Evolutionary conservation across 2,888 invertebrate genomes (phyloP), one percentile per base, ranked within the genome.

Genomic region (Dasypolia templi): DNA sequence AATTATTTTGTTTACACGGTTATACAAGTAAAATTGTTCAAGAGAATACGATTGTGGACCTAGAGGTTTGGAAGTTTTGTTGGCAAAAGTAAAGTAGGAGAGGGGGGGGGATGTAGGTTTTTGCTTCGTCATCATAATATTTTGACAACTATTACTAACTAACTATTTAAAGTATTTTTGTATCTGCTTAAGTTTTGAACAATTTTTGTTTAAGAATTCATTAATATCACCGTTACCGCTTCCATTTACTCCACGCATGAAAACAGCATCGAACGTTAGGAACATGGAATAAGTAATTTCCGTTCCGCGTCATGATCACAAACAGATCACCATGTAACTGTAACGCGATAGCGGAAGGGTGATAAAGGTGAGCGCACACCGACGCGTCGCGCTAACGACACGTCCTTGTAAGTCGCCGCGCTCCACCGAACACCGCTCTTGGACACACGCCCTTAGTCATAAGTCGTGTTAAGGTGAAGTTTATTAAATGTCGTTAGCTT

Each of bases 371-470:
- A 5, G 53, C 22, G 53, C 70, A 55, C 65, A 66, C 26, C 49
- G 53, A 22, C 7, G 61, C 65, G 49, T 44, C 42, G n/a, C 26
- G 51, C 39, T 76, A 66, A 75, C 62, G 71, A 71, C 29, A 22
- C 35, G 29, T 11, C 53, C 35, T 71, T 78, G 64, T 79, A 82
- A 82, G 71, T 32, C 22, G 35, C 1, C 49, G 11, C 78, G 59
- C 78, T 63, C 22, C 49, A 49, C 7, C 39, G 53, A 62, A 29
- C 66, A 29, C 5, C 44, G 55, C 65, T 49, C 66, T 44, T 81
- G 51, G 61, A 46, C 56, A 58, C 49, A 49, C 53, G 35, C 44
- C 66, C 53, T 70, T 67, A 63, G 32, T 35, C 14, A 53, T 56
- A 29, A 35, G 55, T 53, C 6, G 32, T 67, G 22, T 63, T 58